phyloP scores from a whole-genome alignment of 2,797 vertebrate genomes.

The Poeciliopsis gracilis region DNA sequence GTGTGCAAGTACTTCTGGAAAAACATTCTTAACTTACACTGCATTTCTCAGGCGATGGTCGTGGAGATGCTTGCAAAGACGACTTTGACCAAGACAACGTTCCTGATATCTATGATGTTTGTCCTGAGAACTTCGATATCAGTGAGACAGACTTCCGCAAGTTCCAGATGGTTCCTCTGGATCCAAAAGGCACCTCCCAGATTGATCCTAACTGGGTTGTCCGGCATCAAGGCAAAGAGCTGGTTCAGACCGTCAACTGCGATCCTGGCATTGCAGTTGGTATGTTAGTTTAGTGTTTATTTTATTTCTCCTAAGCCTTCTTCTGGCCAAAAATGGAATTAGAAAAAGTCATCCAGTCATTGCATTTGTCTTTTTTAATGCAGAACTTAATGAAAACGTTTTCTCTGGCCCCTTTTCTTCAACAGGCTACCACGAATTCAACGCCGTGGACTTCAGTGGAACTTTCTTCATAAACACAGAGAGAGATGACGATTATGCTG shows the following conservation, averaged over 20 bases:
- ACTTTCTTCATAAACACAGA: conserved; percentile 99
- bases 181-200: conserved; percentile 97
- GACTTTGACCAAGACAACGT: conserved; percentile 96
- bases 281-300: conserved; percentile 67
- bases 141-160: conserved; percentile 96
- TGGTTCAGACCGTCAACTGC: conserved; percentile 98
- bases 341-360: not conserved
- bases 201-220: conserved; percentile 99
- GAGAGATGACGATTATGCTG: conserved; percentile 95
- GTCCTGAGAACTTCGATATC: conserved; percentile 95
- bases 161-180: conserved; percentile 98
- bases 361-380: not conserved
- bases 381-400: not conserved
- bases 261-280: conserved; percentile 97
- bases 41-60: conserved; percentile 86
- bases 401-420: not conserved
- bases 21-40: conserved; percentile 6
- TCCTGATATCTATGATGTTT: conserved; percentile 95
- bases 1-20: not conserved
- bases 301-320: not conserved
- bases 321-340: no score
- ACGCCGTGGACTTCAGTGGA: conserved; percentile 96
- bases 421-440: conserved; percentile 95
- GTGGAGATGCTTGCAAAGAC: conserved; percentile 95
- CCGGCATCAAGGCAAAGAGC: conserved; percentile 96